Base-by-base conservation (phyloP, 2,888 invertebrate genomes). In the Drosophila neotestacea region DNA sequence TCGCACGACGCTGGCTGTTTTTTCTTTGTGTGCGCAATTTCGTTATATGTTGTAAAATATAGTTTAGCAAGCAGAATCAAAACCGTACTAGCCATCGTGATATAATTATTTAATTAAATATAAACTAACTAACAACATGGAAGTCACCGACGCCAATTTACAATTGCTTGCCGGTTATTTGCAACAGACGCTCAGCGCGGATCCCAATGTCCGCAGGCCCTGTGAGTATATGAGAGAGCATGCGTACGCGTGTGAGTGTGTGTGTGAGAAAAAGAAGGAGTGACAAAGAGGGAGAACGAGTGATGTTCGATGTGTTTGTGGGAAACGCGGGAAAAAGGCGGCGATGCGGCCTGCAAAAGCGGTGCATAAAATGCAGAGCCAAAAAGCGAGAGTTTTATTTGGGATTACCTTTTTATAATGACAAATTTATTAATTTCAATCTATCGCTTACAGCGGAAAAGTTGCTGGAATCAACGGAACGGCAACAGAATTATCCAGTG, bases 401-500 rank as follows among this genome's bases (percentile, higher is more conserved):
- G 9, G 11, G 39, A 27, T 38, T 16, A 22, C 22, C 39, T 39
- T 6, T 34, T 39, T 13, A 13, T 1, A 11, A 9, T 42, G 16
- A 46, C 13, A 3, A 28, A 27, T 0, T 34, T 6, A 56, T 10
- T n/a, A 22, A 42, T n/a, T 22, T 9, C 22, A 3, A 13, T 61
- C 6, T 39, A 51, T 22, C 36, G 2, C 27, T 54, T 66, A 16
- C 65, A 98, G 98, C 98, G 71, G 99, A 99, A 92, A 97, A 97
- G 89, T 97, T 97, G 92, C 93, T 99, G 76, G 96, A 97, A 92
- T 96, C 96, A 41, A 96, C 98, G 3, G 98, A 98, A 93, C 94
- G 95, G 1, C 98, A 98, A 91, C 96, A 97, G 90, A 98, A 98
- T 91, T 99, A 97, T 93, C 96, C 98, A 0, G 93, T 98, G 13